A percentile compares a stretch with the other conserved stretches of the same genome.
Conservation (phyloP, 2,888 invertebrate genomes). For the Linyphia triangularis region DNA sequence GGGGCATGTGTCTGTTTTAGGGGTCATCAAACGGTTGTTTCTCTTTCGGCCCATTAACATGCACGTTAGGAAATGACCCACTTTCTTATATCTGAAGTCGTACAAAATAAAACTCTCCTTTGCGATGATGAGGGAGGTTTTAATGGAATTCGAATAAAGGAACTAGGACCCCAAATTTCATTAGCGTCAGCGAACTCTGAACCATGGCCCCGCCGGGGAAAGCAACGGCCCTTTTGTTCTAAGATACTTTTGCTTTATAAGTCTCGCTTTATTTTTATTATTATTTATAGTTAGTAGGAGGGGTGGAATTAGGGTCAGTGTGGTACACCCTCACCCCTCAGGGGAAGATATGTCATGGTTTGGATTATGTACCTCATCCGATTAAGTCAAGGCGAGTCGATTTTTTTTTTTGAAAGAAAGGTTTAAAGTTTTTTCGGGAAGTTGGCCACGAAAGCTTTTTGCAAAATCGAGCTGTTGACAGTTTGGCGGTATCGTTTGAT, state of each 20-base stretch:
- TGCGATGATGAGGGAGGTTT: slow-evolving; percentile 29
- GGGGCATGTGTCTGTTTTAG: slow-evolving; percentile 41
- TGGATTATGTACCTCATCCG: background rate
- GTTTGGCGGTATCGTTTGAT: background rate
- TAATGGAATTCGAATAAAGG: slow-evolving; percentile 44
- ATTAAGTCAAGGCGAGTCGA: background rate
- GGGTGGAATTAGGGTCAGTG: slow-evolving; percentile 25
- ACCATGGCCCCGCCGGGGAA: slow-evolving; percentile 20
- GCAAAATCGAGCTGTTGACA: background rate
- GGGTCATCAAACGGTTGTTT: slow-evolving; percentile 36
- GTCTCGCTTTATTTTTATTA: background rate
- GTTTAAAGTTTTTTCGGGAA: background rate
- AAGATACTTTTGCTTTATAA: background rate
- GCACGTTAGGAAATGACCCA: slow-evolving; percentile 52
- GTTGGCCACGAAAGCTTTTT: too few relatives aligned
- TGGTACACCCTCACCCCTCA: background rate
- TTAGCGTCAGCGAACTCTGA: slow-evolving; percentile 64
- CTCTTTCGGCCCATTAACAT: slow-evolving; percentile 41
- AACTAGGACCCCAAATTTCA: slow-evolving; percentile 58
- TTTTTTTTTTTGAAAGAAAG: background rate
- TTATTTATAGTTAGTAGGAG: background rate
- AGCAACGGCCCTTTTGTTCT: slow-evolving; percentile 21
- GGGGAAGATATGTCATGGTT: slow-evolving; percentile 4
- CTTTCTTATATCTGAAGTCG: slow-evolving; percentile 35
- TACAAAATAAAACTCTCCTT: slow-evolving; percentile 15